phyloP scores from a whole-genome alignment of 2,797 vertebrate genomes.

The Mycteria americana region DNA sequence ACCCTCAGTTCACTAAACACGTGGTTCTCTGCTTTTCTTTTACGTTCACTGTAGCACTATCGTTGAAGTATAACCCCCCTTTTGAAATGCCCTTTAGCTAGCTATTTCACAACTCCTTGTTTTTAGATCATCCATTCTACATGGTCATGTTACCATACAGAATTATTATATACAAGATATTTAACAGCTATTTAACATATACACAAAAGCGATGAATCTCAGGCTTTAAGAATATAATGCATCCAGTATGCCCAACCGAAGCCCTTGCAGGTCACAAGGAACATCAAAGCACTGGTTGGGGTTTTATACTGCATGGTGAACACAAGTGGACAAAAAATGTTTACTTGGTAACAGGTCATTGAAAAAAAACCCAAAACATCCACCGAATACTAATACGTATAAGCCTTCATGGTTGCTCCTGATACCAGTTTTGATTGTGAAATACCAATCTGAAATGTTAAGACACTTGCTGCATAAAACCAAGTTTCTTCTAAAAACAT shows the following conservation, averaged over 20 bases:
- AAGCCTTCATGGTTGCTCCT: not conserved
- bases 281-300: not conserved
- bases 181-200: not conserved
- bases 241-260: not conserved
- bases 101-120: not conserved
- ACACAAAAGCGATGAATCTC: not conserved
- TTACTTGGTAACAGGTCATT: not conserved
- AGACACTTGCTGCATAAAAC: not conserved
- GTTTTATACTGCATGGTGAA: not conserved
- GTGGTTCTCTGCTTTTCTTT: not conserved
- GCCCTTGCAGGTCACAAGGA: not conserved
- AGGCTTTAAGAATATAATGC: not conserved
- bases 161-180: not conserved
- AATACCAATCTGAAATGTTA: conserved; percentile 13
- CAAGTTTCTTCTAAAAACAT: not conserved
- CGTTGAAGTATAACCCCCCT: not conserved
- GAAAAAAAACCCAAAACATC: not conserved
- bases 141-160: not conserved
- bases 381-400: not conserved
- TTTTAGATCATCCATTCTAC: not conserved
- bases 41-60: not conserved
- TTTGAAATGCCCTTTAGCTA: not conserved
- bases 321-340: not conserved
- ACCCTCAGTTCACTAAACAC: not conserved
- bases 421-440: not conserved